These are phyloP conservation scores for Netelia melanura DNA, from an alignment of 2,888 invertebrate species.

Conservation along the genomic window DNA sequence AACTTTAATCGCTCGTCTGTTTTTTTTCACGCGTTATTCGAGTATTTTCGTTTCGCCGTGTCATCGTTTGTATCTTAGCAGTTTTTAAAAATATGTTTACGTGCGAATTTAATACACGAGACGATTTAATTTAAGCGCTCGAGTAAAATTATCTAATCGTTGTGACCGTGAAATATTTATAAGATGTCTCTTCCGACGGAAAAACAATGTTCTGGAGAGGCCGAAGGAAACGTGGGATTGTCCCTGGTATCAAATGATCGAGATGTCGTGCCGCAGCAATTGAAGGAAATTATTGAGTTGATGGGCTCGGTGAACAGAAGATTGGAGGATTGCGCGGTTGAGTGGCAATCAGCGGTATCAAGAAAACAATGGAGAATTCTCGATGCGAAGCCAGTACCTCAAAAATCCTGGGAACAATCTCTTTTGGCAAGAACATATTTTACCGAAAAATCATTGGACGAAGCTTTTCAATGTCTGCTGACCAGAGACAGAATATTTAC, in stretches of 20 bases:
- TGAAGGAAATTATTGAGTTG: conserved; percentile 76
- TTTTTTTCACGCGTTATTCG: not conserved
- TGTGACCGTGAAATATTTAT: conserved; percentile 35
- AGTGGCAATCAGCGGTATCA: conserved; percentile 77
- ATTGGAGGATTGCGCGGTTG: conserved; percentile 79
- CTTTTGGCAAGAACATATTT: conserved; percentile 79
- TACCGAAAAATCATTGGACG: conserved; percentile 76
- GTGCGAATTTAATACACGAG: conserved; percentile 3
- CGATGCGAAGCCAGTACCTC: conserved; percentile 67
- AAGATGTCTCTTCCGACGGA: conserved; percentile 55
- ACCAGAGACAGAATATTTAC: conserved; percentile 74
- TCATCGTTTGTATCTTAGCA: conserved; percentile 1
- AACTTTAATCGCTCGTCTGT: conserved; percentile 15
- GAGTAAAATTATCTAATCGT: not conserved
- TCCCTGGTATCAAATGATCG: conserved; percentile 34
- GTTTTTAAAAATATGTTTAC: conserved; percentile 23
- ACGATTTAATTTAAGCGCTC: not conserved
- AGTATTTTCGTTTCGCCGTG: conserved; percentile 9
- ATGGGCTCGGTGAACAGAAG: conserved; percentile 74
- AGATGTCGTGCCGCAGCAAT: conserved; percentile 68
- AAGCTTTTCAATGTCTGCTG: conserved; percentile 76
- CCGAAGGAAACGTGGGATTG: conserved; percentile 28
- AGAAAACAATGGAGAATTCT: conserved; percentile 78
- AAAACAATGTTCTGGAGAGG: conserved; percentile 54
- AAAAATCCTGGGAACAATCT: conserved; percentile 74